Evolutionary conservation across 2,113 vertebrate species (phyloP).

Genomic region (Serilophus lunatus): DNA sequence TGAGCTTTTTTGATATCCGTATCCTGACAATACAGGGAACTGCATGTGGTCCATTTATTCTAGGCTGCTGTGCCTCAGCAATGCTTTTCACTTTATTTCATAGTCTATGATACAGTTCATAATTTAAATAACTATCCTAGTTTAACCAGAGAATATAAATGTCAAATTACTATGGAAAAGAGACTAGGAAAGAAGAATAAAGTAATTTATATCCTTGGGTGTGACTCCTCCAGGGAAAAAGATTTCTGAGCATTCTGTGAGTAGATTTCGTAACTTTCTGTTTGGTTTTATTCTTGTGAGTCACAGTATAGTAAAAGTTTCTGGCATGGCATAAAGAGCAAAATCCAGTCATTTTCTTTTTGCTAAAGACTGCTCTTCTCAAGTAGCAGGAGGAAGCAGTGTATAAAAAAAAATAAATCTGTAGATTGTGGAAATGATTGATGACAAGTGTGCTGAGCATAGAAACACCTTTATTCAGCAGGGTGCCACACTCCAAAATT

Average conservation of each 20-base stretch:
- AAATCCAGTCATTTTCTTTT: background rate
- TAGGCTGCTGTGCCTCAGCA: background rate
- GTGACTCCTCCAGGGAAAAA: background rate
- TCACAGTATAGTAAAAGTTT: background rate
- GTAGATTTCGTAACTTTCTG: background rate
- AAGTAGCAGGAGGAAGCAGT: background rate
- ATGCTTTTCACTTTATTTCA: background rate
- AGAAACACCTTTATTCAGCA: conserved; percentile 13
- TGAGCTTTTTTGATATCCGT: background rate
- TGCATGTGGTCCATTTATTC: background rate
- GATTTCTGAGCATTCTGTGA: background rate
- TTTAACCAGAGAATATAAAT: background rate
- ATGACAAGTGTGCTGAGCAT: background rate
- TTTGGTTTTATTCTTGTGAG: background rate
- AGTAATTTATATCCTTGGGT: background rate
- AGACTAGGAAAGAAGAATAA: background rate
- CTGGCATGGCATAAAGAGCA: background rate
- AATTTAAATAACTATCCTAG: background rate
- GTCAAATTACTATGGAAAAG: background rate
- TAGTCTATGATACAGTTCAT: background rate
- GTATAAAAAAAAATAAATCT: background rate
- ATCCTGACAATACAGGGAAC: background rate
- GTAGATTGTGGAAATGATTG: background rate
- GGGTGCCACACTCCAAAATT: background rate
- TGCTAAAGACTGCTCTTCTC: background rate